These are phyloP conservation scores for Acronicta psi DNA, from an alignment of 2,888 invertebrate genomes.

Conservation along the genomic window DNA sequence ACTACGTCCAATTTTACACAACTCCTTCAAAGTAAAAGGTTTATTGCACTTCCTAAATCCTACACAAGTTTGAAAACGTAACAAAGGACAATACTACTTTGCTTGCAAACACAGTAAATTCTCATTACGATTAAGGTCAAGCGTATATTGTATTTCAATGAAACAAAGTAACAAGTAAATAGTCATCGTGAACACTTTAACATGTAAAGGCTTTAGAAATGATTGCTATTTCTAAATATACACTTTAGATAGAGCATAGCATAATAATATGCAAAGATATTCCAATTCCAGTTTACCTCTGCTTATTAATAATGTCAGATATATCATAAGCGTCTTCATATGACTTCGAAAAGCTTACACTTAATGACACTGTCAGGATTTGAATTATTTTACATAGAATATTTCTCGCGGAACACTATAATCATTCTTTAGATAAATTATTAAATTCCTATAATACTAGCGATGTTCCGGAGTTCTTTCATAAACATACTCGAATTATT, in stretches of 20 bases:
- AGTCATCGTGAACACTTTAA: conserved; percentile 3
- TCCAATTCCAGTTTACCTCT: neutral
- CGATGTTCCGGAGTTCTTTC: conserved; percentile 4
- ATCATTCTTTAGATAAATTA: conserved; percentile 26
- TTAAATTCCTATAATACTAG: conserved; percentile 13
- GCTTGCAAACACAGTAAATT: conserved; percentile 33
- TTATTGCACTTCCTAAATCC: conserved; percentile 30
- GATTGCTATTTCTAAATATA: conserved; percentile 8
- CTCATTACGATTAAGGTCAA: conserved; percentile 43
- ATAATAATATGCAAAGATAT: conserved; percentile 11
- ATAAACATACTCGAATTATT: conserved; percentile 30
- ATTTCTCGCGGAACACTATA: conserved; percentile 12
- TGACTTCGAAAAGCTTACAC: neutral
- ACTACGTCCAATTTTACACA: conserved; percentile 33
- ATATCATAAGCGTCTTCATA: neutral
- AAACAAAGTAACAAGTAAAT: conserved; percentile 26
- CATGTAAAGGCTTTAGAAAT: conserved; percentile 13
- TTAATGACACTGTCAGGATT: too few relatives aligned
- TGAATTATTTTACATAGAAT: conserved; percentile 6
- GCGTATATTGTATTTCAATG: conserved; percentile 35
- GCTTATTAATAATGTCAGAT: conserved; percentile 5
- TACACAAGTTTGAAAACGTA: conserved; percentile 30
- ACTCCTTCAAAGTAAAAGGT: conserved; percentile 1
- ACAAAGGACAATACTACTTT: conserved; percentile 34
- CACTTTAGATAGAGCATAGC: neutral